A percentile compares a stretch with the other conserved stretches of the same genome.
These are phyloP conservation scores for Conchocele bisecta DNA, from an alignment of 2,888 invertebrate genomes.

Conservation along the genomic window DNA sequence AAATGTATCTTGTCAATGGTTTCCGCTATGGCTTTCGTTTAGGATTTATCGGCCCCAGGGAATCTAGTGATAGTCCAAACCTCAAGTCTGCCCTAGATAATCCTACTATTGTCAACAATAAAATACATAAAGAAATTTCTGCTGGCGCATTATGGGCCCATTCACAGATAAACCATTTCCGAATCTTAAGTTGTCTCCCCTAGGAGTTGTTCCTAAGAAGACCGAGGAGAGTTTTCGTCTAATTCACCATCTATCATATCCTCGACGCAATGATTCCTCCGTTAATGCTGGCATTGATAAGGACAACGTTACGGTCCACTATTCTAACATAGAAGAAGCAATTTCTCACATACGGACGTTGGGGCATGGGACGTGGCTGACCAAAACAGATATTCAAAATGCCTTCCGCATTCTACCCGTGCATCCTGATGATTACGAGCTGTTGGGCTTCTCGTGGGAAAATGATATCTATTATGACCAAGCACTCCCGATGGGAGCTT, in stretches of 20 bases:
- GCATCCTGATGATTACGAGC: neutral
- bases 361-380: slow-evolving; percentile 11
- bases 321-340: slow-evolving; percentile 86
- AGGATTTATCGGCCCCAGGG: neutral
- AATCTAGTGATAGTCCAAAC: neutral
- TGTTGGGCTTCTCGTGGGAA: slow-evolving; percentile 6
- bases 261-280: slow-evolving; percentile 1
- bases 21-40: slow-evolving; percentile 5
- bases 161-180: slow-evolving; percentile 13
- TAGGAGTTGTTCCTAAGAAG: slow-evolving; percentile 24
- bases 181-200: slow-evolving; percentile 13
- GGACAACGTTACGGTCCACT: neutral
- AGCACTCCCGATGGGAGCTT: slow-evolving; percentile 10
- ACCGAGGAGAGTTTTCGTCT: slow-evolving; percentile 20
- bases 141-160: slow-evolving; percentile 20
- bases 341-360: slow-evolving; percentile 86
- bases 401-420: slow-evolving; percentile 15
- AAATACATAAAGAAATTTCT: slow-evolving; percentile 8
- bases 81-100: neutral
- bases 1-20: neutral
- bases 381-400: slow-evolving; percentile 16
- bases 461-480: slow-evolving; percentile 7
- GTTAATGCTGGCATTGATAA: slow-evolving; percentile 13
- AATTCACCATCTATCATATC: slow-evolving; percentile 32
- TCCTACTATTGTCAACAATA: neutral